Base-by-base conservation (phyloP, 2,113 vertebrate species). In the Petrocephalus microphthalmus region DNA sequence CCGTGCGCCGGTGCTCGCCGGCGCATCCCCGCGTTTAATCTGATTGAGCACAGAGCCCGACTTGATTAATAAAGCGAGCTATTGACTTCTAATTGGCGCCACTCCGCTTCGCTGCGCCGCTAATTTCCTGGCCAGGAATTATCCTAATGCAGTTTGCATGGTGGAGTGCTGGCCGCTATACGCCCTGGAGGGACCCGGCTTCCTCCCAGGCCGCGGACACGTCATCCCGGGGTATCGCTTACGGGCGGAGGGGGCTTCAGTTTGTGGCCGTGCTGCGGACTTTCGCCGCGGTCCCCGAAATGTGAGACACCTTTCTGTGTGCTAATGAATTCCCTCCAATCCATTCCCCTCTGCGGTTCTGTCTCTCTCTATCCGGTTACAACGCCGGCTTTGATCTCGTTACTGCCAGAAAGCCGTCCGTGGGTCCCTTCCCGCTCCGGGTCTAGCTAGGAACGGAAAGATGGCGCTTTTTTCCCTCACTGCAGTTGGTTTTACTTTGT, bases 81-180 rank as follows among this genome's bases (percentile, higher is more conserved):
- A 97, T 97, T 97, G 98, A 98, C 96, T 97, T 97, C 96, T 99
- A 99, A 99, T 99, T 99, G 98, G 98, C 98, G 98, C 98, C 97
- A 97, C 96, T 98, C 97, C 96, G 97, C 97, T 97, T 94, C 97
- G 97, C 97, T 96, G 97, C 97, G 97, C 95, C 97, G 97, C 98
- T 98, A 98, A 98, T 99, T 98, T 96, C 95, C 95, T 95, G 95
- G 94, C 95, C 95, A 94, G 88, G 94, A 96, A 95, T 95, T 95
- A 95, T 95, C 93, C 94, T 96, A 96, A 96, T 95, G 94, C 93
- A 93, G 95, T 95, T 95, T 95, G 95, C 93, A 93, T 96, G 94
- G 95, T 95, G 94, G 95, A 96, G 94, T 95, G 95, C 94, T 95
- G 94, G 94, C 92, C 95, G 93, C 91, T 92, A 88, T 1, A 91